phyloP scores from a whole-genome alignment of 2,888 invertebrate genomes.

The Rhamnusium bicolor region DNA sequence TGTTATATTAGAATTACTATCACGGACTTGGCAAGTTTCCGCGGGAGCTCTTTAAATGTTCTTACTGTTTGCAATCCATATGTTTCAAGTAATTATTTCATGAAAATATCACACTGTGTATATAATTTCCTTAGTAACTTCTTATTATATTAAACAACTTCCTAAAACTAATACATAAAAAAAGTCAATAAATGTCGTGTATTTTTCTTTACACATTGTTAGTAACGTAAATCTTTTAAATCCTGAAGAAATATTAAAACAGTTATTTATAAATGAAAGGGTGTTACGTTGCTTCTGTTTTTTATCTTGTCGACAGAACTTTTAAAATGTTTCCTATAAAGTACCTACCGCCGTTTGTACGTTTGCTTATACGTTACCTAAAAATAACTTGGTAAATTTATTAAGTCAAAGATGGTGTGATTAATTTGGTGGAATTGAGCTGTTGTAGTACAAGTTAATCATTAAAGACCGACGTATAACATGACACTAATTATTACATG shows the following conservation, averaged over 20 bases:
- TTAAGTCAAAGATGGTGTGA: slow-evolving; percentile 48
- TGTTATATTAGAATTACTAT: no score
- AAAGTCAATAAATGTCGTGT: not conserved
- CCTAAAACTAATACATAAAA: no score
- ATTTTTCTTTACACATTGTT: not conserved
- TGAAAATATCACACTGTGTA: no score
- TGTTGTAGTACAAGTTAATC: slow-evolving; percentile 55
- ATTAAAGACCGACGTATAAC: slow-evolving; percentile 49
- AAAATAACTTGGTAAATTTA: slow-evolving; percentile 46
- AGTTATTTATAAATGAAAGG: slow-evolving; percentile 16
- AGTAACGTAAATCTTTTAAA: not conserved
- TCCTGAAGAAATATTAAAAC: slow-evolving; percentile 7
- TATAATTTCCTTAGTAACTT: no score
- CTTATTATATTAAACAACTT: no score
- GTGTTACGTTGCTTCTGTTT: slow-evolving; percentile 17
- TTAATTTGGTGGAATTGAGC: slow-evolving; percentile 55
- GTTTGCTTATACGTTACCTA: slow-evolving; percentile 38
- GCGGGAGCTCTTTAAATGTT: no score
- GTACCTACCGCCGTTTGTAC: not conserved
- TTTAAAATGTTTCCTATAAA: not conserved
- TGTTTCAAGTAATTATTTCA: no score
- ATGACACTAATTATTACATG: slow-evolving; percentile 51
- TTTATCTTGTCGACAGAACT: not conserved
- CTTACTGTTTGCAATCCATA: no score
- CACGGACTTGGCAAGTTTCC: no score